Evolutionary conservation across 2,888 invertebrate genomes (phyloP), one percentile per base, ranked within the genome.

Genomic region (Epiperipatus broadwayi): DNA sequence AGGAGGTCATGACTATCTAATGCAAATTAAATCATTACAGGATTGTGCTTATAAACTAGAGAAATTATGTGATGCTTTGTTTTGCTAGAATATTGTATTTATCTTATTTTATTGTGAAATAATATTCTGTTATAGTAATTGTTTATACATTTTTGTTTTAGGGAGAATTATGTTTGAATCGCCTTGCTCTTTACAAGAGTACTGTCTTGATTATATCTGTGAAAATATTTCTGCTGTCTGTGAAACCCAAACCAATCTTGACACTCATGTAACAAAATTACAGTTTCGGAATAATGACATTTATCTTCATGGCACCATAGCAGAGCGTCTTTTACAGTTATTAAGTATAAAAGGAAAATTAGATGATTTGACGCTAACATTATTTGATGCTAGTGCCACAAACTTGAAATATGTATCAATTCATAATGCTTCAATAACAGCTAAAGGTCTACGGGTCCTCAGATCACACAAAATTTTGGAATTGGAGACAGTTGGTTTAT

Each of bases 181-280:
- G 44, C 73, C 73, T 28, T 59, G 60, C 50, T 66, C 69, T 43
- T 60, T 74, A 38, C 70, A 71, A 55, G 69, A 71, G 47, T 61
- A 67, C 48, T 73, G 73, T 54, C 60, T 73, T 32, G 69, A 71
- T 50, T 68, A 65, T 47, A 71, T 73, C 46, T 70, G 71, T 53
- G 69, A 69, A 46, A 71, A 72, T 52, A 61, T 73, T 41, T 56
- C 64, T 44, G 63, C 63, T 20, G 55, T 71, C 12, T 69, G 69
- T 47, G 50, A 55, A 38, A 46, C 42, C 8, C 46, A 45, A 30
- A 39, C 44, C 10, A 33, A 34, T 7, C 29, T 21, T 18, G 46
- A 40, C 18, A n/a, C n/a, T n/a, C n/a, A n/a, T n/a, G n/a, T n/a
- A n/a, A n/a, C n/a, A n/a, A n/a, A 25, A n/a, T n/a, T n/a, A n/a